Evolutionary conservation across 2,888 invertebrate genomes (phyloP).

Genomic region (Drosophila paramelanica): DNA sequence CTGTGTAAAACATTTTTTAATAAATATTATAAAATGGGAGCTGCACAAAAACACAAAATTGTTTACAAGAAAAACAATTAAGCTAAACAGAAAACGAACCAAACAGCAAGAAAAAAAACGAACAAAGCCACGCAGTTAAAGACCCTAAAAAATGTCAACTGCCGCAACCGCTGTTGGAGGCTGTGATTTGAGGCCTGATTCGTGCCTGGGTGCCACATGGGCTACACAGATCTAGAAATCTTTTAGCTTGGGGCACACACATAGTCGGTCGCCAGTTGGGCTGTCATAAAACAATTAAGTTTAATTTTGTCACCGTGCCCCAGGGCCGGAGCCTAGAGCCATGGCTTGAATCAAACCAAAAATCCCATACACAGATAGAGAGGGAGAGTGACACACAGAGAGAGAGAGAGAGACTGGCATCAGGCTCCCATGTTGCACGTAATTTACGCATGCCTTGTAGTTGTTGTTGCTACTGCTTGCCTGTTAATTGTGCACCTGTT

Average conservation of each 20-base stretch:
- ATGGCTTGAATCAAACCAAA: slow-evolving; percentile 20
- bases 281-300: slow-evolving; percentile 82
- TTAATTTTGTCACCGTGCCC: slow-evolving; percentile 80
- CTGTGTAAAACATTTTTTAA: slow-evolving; percentile 81
- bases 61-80: slow-evolving; percentile 80
- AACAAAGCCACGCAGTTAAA: slow-evolving; percentile 72
- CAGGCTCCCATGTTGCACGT: slow-evolving; percentile 32
- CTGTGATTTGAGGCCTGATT: slow-evolving; percentile 56
- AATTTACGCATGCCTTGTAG: slow-evolving; percentile 77
- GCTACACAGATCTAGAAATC: slow-evolving; percentile 63
- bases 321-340: slow-evolving; percentile 22
- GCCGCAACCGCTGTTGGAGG: slow-evolving; percentile 51
- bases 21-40: slow-evolving; percentile 76
- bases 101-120: slow-evolving; percentile 17
- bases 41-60: slow-evolving; percentile 66
- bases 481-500: slow-evolving; percentile 77
- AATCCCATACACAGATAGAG: neutral
- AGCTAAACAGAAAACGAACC: slow-evolving; percentile 47
- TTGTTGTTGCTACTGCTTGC: slow-evolving; percentile 39
- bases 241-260: slow-evolving; percentile 13
- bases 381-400: too few species aligned
- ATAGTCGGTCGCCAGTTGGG: slow-evolving; percentile 42
- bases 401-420: slow-evolving; percentile 3
- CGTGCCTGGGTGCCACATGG: slow-evolving; percentile 48
- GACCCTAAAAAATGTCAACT: slow-evolving; percentile 81